Evolutionary conservation across 2,797 vertebrate species (phyloP), one percentile per base, ranked within the genome.

Genomic region (Molossus alvarezi): DNA sequence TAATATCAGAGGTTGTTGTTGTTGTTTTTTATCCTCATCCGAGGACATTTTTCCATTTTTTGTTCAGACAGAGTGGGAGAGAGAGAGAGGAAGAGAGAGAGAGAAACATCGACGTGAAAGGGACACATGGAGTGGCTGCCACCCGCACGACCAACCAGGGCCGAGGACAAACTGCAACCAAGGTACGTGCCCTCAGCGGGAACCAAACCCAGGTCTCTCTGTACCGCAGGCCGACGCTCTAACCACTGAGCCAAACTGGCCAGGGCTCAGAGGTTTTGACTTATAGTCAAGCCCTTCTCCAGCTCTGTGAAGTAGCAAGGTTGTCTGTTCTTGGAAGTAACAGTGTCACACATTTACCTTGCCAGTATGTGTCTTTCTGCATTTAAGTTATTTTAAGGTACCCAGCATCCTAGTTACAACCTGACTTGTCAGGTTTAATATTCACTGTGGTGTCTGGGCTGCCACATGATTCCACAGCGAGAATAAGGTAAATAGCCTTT

Each of bases 371-470:
- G 17, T 3, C 55, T 77, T 91, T 86, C 25, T 15, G 27, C 79
- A 20, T 41, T 90, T 92, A 67, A 92, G 45, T 73, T 88, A 88
- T 81, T 87, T 88, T 55, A 82, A 64, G 76, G 14, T 60, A 60
- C 14, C 53, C 17, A 37, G n/a, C 10, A 76, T 71, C 51, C 53
- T n/a, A 13, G 65, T 41, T 90, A 64, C n/a, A 90, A n/a, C 57
- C 51, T 20, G 51, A 15, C 58, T 76, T 95, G 72, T 94, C 79
- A 92, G 55, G 33, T 55, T 92, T 86, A 94, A 67, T 55, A 81
- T 71, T 95, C 81, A 88, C 18, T 41, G 33, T 2, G 3, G 10
- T 73, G 25, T 95, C 83, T 57, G 53, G 25, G 21, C 73, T 67
- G 53, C 21, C 27, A 37, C n/a, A 14, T 6, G 29, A 92, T 71